These are phyloP conservation scores for Nycticorax nycticorax DNA, from an alignment of 2,113 vertebrate genomes.

Conservation along the genomic window DNA sequence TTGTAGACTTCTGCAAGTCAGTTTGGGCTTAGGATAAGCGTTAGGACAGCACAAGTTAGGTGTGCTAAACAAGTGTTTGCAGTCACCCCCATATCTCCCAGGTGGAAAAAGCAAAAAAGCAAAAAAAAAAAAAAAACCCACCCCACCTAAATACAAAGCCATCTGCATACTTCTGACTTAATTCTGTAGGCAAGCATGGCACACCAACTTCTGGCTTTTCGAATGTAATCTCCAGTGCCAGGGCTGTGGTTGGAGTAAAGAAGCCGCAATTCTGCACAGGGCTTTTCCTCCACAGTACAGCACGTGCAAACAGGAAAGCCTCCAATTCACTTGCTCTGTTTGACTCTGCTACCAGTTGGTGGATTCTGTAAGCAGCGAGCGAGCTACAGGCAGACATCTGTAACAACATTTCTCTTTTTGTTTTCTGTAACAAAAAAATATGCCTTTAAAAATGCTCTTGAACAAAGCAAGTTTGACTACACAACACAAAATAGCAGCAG, in stretches of 20 bases:
- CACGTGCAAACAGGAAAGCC: background rate
- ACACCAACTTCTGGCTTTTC: background rate
- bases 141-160: background rate
- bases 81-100: background rate
- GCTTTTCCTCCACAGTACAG: background rate
- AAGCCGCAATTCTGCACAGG: background rate
- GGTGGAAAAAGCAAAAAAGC: too few relatives aligned
- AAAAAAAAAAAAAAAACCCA: background rate
- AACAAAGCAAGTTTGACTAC: background rate
- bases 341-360: background rate
- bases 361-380: background rate
- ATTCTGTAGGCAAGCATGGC: background rate
- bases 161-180: background rate
- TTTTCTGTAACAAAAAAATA: slow-evolving; percentile 31
- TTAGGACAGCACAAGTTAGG: background rate
- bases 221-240: background rate
- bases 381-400: background rate
- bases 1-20: background rate
- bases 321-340: background rate
- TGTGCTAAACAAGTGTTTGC: background rate
- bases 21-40: background rate
- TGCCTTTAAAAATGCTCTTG: background rate
- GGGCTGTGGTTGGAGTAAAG: background rate
- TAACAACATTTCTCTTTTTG: background rate
- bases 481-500: slow-evolving; percentile 5